Percentiles rank a stretch among this genome's conserved stretches.
phyloP scores from a whole-genome alignment of 2,113 vertebrate genomes.

The Notiomystis cincta region DNA sequence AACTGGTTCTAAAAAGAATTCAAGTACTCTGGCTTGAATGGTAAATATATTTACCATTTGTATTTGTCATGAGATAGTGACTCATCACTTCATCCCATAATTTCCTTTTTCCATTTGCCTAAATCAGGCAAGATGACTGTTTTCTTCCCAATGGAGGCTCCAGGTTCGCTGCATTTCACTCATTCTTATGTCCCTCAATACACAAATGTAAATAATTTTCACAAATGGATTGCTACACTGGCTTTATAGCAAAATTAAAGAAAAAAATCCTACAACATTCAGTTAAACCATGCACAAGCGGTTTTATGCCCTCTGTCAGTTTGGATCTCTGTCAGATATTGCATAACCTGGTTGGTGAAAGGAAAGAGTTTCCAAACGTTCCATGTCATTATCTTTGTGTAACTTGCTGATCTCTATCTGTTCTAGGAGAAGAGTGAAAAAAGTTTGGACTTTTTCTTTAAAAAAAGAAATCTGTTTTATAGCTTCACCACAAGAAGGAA shows the following conservation, averaged over 20 bases:
- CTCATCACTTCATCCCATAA: background rate
- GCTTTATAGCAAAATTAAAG: background rate
- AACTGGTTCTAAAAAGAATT: background rate
- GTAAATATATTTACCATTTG: background rate
- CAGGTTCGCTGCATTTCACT: background rate
- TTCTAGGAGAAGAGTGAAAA: background rate
- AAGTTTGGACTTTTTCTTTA: background rate
- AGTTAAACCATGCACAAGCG: background rate
- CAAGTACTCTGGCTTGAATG: background rate
- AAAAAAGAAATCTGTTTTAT: background rate
- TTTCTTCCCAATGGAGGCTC: background rate
- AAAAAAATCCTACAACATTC: background rate
- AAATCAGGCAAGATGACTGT: background rate
- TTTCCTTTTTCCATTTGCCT: conserved; percentile 24
- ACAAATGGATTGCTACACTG: background rate
- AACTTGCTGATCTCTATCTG: background rate
- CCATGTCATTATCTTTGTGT: background rate
- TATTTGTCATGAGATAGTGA: background rate
- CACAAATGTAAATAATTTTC: background rate
- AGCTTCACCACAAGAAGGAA: background rate
- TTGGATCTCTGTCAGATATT: background rate
- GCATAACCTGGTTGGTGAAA: background rate
- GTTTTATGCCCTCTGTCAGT: background rate
- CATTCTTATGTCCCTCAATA: background rate
- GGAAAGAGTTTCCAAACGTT: background rate